These are phyloP conservation scores for Spheniscus mendiculus DNA, from an alignment of 2,113 vertebrate species.

Conservation along the genomic window DNA sequence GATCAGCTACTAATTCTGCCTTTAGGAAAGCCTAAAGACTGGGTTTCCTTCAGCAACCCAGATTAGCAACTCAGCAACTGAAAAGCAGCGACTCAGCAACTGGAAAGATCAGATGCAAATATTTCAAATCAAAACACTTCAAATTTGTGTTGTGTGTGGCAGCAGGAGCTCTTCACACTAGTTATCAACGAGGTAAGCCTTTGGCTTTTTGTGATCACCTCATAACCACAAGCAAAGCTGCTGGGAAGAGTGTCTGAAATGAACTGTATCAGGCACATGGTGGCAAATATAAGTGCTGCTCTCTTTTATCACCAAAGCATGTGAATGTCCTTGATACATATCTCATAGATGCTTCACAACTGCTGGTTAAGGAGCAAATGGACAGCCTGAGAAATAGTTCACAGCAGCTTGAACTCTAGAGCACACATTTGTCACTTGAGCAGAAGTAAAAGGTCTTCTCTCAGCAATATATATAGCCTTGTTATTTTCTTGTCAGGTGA, in stretches of 20 bases:
- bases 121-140: neutral
- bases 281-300: neutral
- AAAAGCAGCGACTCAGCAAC: neutral
- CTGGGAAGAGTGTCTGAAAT: neutral
- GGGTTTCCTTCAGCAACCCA: neutral
- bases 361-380: neutral
- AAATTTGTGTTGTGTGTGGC: neutral
- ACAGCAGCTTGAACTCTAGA: neutral
- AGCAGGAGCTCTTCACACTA: neutral
- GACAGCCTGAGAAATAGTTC: neutral
- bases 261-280: neutral
- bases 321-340: neutral
- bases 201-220: neutral
- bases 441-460: slow-evolving; percentile 4
- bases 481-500: slow-evolving; percentile 1
- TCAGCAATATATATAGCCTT: neutral
- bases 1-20: neutral
- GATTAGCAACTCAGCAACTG: neutral
- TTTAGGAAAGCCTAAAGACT: neutral
- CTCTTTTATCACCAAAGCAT: neutral
- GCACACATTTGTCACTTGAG: neutral
- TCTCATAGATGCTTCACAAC: neutral
- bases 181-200: neutral
- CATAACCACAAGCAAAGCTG: neutral
- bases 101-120: neutral